A percentile compares a stretch with the other conserved stretches of the same genome.
phyloP scores from a whole-genome alignment of 2,113 vertebrate genomes.

The Cyanocitta stelleri region DNA sequence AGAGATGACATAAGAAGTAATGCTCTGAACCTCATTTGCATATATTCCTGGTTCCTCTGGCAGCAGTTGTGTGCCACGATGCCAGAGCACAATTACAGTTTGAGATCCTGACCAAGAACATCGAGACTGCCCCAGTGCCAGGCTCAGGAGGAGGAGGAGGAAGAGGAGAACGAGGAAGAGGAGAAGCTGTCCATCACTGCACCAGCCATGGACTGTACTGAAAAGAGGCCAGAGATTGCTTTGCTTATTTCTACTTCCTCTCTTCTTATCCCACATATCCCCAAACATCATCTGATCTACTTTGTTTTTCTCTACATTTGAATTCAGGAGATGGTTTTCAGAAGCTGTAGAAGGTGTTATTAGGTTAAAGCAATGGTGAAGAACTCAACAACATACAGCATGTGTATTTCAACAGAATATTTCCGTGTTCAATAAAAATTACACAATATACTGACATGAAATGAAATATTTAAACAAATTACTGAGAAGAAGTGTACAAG shows the following conservation, averaged over 20 bases:
- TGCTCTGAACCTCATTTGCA: neutral
- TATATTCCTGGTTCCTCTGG: neutral
- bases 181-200: neutral
- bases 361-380: neutral
- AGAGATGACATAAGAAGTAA: neutral
- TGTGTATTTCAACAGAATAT: neutral
- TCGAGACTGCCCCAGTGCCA: neutral
- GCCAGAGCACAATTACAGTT: neutral
- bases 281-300: neutral
- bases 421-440: neutral
- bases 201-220: neutral
- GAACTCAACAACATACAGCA: neutral
- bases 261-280: neutral
- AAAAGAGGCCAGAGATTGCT: neutral
- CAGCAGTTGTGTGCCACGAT: neutral
- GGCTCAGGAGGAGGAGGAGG: neutral
- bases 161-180: neutral
- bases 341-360: neutral
- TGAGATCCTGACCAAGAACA: neutral
- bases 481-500: neutral
- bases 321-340: neutral
- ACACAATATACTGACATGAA: neutral
- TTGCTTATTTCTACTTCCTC: neutral
- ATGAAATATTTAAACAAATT: neutral
- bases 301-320: neutral